Base-by-base conservation (phyloP, 2,888 invertebrate genomes). In the Dicyrtoma fusca region DNA sequence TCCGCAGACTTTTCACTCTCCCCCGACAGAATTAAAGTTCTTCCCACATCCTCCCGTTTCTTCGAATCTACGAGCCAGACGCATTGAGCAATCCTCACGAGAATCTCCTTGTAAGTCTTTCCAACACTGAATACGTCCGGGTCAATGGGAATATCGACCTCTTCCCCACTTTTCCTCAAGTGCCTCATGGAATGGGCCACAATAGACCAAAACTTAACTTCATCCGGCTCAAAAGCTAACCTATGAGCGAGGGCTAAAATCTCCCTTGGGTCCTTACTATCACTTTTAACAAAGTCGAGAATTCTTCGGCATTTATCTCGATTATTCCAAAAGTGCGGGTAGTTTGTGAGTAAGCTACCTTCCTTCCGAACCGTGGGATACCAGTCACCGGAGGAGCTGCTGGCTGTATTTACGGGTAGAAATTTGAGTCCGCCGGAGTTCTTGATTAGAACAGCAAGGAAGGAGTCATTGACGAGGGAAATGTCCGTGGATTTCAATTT, bases 1-100 rank as follows among this genome's bases (percentile, higher is more conserved):
- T 80, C 80, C 0, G 80, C 80, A 14, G 80, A 77, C 34, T 76
- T 71, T 51, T 80, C 80, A 44, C 68, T 68, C 64, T 80, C 80
- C 10, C 80, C 80, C 73, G 68, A 34, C 23, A 75, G 74, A 47
- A 80, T 70, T 5, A 80, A 59, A 21, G 76, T 73, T 57, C 78
- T 70, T 17, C 75, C 76, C 10, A 79, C 80, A 11, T 78, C 78
- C 63, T 80, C 80, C 14, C 79, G 26, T 53, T 77, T 80, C 14
- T 71, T 70, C 34, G 74, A 70, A 61, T 80, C 79, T 1, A 74
- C 66, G 8, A 69, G 62, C 79, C 79, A 80, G 55, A 78, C 77
- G 45, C 78, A 76, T 61, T 80, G 79, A 13, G 79, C 79, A 11
- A 76, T 71, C 71, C 79, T 79, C 0, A 80, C 78, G 11, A 78